Evolutionary conservation across 2,113 vertebrate species (phyloP).

Genomic region (Pogona vitticeps): DNA sequence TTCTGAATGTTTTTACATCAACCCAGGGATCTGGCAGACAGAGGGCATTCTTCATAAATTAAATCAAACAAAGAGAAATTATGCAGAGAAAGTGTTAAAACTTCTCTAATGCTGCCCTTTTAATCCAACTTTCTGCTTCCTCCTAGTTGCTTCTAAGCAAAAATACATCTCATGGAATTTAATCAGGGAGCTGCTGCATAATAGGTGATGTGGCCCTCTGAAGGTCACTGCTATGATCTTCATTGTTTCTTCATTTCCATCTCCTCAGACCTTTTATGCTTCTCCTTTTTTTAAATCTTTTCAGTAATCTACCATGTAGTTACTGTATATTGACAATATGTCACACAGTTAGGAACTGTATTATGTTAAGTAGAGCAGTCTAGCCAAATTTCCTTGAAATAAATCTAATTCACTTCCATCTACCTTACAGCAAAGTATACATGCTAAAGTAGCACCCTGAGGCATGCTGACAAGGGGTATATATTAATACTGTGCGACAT

Average conservation of each 20-base stretch:
- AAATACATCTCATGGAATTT: background rate
- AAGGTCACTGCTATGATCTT: background rate
- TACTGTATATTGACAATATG: background rate
- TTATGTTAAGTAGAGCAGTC: background rate
- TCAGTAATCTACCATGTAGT: background rate
- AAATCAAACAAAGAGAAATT: background rate
- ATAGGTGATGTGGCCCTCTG: background rate
- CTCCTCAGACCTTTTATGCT: too few relatives aligned
- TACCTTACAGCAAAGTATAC: background rate
- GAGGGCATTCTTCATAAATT: too few relatives aligned
- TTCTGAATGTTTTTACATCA: background rate
- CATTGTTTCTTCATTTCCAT: background rate
- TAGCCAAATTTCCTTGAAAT: background rate
- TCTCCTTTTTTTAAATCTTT: background rate
- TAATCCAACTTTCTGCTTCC: background rate
- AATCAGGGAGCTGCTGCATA: background rate
- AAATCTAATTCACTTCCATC: background rate
- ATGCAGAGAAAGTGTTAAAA: background rate
- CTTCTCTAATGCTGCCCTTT: background rate
- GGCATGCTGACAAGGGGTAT: background rate
- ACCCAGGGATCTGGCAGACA: background rate
- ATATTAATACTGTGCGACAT: background rate
- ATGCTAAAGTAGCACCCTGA: background rate
- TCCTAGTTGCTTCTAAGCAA: background rate
- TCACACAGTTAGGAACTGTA: background rate